Base-by-base conservation (phyloP, 2,113 vertebrate species). In the Cyprinodon variegatus region DNA sequence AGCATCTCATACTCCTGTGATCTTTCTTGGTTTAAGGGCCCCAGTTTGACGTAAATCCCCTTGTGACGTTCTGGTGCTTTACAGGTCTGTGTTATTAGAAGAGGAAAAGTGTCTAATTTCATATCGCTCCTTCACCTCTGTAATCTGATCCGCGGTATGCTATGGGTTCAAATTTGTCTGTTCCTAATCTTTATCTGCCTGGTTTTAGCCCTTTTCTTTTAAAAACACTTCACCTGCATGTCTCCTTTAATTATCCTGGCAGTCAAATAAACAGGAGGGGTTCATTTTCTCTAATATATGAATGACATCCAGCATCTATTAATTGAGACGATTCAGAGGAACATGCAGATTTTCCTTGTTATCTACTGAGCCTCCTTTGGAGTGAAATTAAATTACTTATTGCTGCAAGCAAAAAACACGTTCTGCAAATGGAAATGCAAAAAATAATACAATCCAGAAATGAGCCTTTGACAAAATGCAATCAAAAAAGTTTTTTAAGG, bases 1-100 rank as follows among this genome's bases (percentile, higher is more conserved):
- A 80, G 82, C 78, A 66, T 68, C 77, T 86, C 81, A 89, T 76
- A 76, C 84, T 80, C 72, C 70, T 84, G 80, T 89, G 90, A 90
- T 90, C 85, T 83, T 45, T 77, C 78, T 77, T 69, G 75, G 73
- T 78, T 69, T 69, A 68, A 67, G 78, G 89, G 82, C 78, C 72
- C 29, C 60, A 68, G 53, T 72, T 83, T 82, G 85, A 89, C 71
- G 40, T 57, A 85, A 88, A 87, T 85, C 83, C 88, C 84, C 72
- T 74, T 77, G 81, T 82, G 82, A 85, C 12, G 77, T 77, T 78
- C 72, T 13, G 45, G 78, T 77, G 63, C 68, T 76, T 74, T 80
- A 82, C 81, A 76, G 83, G 66, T 88, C 2, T 0, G 66, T 50
- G 71, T 81, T 86, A 77, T 85, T 83, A 82, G 53, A 83, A 65